Base-by-base conservation (phyloP, 2,888 invertebrate genomes). In the Embidobia sp. region DNA sequence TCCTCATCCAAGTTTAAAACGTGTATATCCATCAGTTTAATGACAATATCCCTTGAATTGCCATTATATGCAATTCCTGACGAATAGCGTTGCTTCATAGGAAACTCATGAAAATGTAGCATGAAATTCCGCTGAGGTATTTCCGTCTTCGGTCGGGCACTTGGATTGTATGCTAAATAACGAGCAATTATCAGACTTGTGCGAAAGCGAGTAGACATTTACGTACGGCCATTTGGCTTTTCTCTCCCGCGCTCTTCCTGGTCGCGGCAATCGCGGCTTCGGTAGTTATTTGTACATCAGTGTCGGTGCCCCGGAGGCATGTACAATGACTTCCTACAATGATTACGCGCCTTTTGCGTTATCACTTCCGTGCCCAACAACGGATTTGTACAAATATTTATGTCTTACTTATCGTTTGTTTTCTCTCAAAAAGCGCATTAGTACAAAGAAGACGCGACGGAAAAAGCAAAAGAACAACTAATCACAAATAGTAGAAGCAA, bases 271-370 rank as follows among this genome's bases (percentile, higher is more conserved):
- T 75, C 66, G 40, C 35, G 44, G 44, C 63, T 72, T 59, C 48
- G 46, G 49, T 35, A 59, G 51, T 66, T 66, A 49, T 57, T 74
- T 59, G 74, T 61, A 59, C 59, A 69, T 59, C 69, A 42, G 66
- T 19, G 55, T 27, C 31, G 72, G 29, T 40, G 35, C 59, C 19
- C 33, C 53, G 55, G 11, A 53, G 27, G 81, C 82, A 77, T 79
- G 77, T 72, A 55, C 82, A 79, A 84, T 81, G 77, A 85, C 80
- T 84, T 84, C 84, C 82, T 81, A 77, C 73, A 70, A 76, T 59
- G 80, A 82, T 85, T 84, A 83, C 83, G 81, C 79, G 76, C 6
- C 3, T 22, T 78, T 83, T 83, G 82, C 83, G 78, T 57, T 85
- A 84, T 84, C 83, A 77, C 80, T 83, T 85, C 81, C 82, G 82